Base-by-base conservation (phyloP, 1,140 invertebrate species). In the Drosophila kanapiae region DNA sequence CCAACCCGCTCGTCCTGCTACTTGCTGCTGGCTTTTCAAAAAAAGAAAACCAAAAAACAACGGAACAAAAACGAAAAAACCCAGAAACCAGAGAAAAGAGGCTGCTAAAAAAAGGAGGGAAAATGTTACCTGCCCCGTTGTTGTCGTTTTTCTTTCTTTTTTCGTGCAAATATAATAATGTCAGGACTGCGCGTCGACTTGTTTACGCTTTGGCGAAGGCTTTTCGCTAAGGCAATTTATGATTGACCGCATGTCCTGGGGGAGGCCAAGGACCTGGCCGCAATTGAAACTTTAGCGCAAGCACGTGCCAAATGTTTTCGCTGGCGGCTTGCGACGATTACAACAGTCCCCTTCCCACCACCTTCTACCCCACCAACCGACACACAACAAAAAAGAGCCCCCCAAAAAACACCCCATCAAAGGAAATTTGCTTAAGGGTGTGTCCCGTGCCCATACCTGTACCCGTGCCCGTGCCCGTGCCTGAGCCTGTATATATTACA, bases 91-190 rank as follows among this genome's bases (percentile, higher is more conserved):
- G 23, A 14, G 10, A 27, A 23, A 27, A 27, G 27, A 6, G 16
- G 18, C 10, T 9, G 14, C 6, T 1, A 8, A 31, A 31, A 6
- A 18, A 33, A 45, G 18, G 18, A 14, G 38, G 14, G 37, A 67
- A 70, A 54, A 16, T 56, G 67, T 69, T 31, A 56, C 67, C 67
- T 56, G 47, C 38, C 33, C 33, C 62, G 16, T 7, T 13, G 31
- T 11, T 13, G 10, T 4, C 35, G 54, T 23, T 37, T 16, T 11
- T 37, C 16, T 8, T 27, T 27, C 23, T 57, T 79, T 85, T 84
- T 69, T 74, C 64, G 75, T 65, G 80, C 54, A 81, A 88, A 90
- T 84, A 88, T 90, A 90, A 88, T 85, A 88, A 88, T 85, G 85
- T 79, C 78, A 81, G 85, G 75, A 69, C 75, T 61, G 75, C 69